phyloP scores from a whole-genome alignment of 2,113 vertebrate genomes.

The Lycocorax pyrrhopterus region DNA sequence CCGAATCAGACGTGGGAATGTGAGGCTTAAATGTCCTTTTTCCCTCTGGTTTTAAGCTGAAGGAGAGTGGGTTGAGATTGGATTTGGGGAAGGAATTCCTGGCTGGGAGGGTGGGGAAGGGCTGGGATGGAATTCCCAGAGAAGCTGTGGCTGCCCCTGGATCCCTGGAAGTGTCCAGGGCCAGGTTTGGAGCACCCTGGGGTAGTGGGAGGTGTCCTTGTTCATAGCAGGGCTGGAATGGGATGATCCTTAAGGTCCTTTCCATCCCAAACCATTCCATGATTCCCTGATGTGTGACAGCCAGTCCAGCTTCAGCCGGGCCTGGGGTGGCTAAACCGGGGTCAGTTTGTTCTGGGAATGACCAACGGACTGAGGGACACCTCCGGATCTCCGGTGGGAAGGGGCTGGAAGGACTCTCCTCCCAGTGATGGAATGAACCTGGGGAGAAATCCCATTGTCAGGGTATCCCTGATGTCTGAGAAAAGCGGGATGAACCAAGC shows the following conservation, averaged over 20 bases:
- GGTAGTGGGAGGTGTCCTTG: accelerated
- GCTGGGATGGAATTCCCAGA: not conserved
- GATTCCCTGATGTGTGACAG: not conserved
- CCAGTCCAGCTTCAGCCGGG: not conserved
- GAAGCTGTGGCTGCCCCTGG: not conserved
- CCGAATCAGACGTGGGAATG: not conserved
- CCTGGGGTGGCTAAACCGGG: not conserved
- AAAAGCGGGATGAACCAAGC: not conserved
- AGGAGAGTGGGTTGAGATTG: not conserved
- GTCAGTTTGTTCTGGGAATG: not conserved
- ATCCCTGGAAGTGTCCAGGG: not conserved
- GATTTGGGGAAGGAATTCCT: not conserved
- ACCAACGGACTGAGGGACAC: not conserved
- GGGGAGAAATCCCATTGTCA: not conserved
- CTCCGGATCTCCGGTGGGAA: not conserved
- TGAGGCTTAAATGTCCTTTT: not conserved
- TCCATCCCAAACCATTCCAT: not conserved
- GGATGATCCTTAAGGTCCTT: not conserved
- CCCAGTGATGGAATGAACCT: not conserved
- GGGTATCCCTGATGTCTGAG: not conserved
- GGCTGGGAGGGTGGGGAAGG: not conserved
- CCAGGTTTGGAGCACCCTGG: not conserved
- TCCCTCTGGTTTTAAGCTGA: not conserved
- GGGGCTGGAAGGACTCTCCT: not conserved
- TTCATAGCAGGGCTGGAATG: not conserved